These are phyloP conservation scores for Probaryconus sp. DNA, from an alignment of 1,140 invertebrate species.

Conservation along the genomic window DNA sequence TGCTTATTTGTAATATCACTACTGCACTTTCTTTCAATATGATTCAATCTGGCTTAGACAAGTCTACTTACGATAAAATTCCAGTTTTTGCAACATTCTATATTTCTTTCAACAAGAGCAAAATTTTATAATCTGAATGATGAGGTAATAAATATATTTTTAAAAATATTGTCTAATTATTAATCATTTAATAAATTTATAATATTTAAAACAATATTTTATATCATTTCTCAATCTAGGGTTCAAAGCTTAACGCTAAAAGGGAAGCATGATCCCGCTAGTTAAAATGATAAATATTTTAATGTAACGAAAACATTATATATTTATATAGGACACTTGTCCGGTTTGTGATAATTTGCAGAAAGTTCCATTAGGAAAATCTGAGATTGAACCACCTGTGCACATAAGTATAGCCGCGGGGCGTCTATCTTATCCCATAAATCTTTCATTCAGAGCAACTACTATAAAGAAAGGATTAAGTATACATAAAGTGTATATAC, in stretches of 20 bases:
- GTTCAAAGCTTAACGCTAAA: too few relatives aligned
- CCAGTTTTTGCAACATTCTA: conserved; percentile 4
- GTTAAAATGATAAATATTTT: too few relatives aligned
- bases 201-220: too few relatives aligned
- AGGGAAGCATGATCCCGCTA: too few relatives aligned
- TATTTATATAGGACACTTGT: neutral
- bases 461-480: conserved; percentile 71
- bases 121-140: conserved; percentile 4
- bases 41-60: conserved; percentile 25
- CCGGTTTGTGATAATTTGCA: conserved; percentile 43
- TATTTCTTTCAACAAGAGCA: neutral
- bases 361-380: conserved; percentile 34
- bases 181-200: too few relatives aligned
- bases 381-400: conserved; percentile 9
- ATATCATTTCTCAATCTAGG: too few relatives aligned
- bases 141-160: too few relatives aligned
- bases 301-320: too few relatives aligned
- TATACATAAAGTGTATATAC: conserved; percentile 56
- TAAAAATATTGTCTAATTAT: too few relatives aligned
- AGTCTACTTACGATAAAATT: conserved; percentile 25
- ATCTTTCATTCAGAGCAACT: conserved; percentile 60
- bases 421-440: conserved; percentile 62
- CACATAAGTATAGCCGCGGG: conserved; percentile 66
- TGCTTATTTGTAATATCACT: conserved; percentile 29
- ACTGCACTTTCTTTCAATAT: conserved; percentile 24